A percentile compares a stretch with the other conserved stretches of the same genome.
phyloP scores from a whole-genome alignment of 2,888 invertebrate genomes.

The Biston betularia region DNA sequence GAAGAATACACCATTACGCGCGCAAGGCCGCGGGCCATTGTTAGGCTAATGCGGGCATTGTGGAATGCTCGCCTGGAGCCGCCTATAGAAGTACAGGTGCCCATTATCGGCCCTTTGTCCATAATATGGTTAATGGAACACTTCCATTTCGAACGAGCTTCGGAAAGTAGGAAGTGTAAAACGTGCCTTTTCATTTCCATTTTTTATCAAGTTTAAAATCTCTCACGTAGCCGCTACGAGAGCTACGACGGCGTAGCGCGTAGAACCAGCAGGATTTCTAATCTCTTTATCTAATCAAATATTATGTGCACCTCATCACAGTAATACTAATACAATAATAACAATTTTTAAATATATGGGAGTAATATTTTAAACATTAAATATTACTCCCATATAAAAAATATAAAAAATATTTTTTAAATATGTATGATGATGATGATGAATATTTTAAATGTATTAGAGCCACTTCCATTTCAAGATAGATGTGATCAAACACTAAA shows the following conservation, averaged over 20 bases:
- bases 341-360: too few relatives aligned
- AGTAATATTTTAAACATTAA: too few relatives aligned
- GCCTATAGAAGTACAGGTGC: constrained; percentile 49
- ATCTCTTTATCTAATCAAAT: not conserved
- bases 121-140: constrained; percentile 36
- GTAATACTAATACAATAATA: too few relatives aligned
- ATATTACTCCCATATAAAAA: too few relatives aligned
- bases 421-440: too few relatives aligned
- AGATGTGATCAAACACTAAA: too few relatives aligned
- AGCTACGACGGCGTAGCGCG: constrained; percentile 7
- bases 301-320: too few relatives aligned
- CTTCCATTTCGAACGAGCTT: constrained; percentile 29
- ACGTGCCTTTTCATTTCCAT: constrained; percentile 10
- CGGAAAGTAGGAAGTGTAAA: constrained; percentile 6
- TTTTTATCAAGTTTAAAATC: constrained; percentile 20
- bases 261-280: not conserved
- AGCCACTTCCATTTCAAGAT: too few relatives aligned
- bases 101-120: constrained; percentile 34
- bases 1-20: constrained; percentile 37
- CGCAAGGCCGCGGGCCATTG: constrained; percentile 48
- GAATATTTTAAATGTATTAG: too few relatives aligned
- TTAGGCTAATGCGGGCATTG: constrained; percentile 62
- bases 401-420: too few relatives aligned
- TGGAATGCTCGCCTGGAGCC: constrained; percentile 42
- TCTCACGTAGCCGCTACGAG: constrained; percentile 1